These are phyloP conservation scores for Formica aserva DNA, from an alignment of 2,888 invertebrate species.

Conservation along the genomic window DNA sequence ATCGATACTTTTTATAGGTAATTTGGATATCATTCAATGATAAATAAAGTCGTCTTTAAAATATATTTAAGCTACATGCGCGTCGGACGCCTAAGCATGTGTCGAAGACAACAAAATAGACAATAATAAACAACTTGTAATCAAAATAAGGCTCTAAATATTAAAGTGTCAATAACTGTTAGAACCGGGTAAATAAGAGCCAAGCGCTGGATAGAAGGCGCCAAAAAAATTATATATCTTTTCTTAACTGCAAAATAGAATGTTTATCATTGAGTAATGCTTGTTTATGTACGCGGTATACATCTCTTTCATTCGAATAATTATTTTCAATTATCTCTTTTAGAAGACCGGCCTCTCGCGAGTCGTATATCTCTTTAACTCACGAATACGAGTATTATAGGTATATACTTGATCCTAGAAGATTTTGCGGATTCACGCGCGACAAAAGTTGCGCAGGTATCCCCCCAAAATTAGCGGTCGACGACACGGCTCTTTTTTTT, in stretches of 20 bases:
- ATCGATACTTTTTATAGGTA: neutral
- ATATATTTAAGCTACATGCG: neutral
- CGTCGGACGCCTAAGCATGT: neutral
- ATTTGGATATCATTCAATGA: neutral
- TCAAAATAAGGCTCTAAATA: too few species aligned
- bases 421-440: neutral
- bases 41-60: neutral
- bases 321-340: neutral
- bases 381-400: constrained; percentile 7
- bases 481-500: constrained; percentile 25
- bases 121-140: too few species aligned
- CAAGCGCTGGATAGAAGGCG: too few species aligned
- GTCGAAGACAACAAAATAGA: neutral
- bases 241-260: neutral
- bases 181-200: too few species aligned
- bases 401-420: constrained; percentile 27
- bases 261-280: neutral
- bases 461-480: constrained; percentile 10
- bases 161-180: too few species aligned
- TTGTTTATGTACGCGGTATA: neutral
- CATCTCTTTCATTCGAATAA: neutral
- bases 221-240: too few species aligned
- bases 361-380: neutral
- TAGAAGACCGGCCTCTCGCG: neutral
- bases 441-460: neutral